Conservation (phyloP, 2,888 invertebrate genomes). For the Andrena bicolor region DNA sequence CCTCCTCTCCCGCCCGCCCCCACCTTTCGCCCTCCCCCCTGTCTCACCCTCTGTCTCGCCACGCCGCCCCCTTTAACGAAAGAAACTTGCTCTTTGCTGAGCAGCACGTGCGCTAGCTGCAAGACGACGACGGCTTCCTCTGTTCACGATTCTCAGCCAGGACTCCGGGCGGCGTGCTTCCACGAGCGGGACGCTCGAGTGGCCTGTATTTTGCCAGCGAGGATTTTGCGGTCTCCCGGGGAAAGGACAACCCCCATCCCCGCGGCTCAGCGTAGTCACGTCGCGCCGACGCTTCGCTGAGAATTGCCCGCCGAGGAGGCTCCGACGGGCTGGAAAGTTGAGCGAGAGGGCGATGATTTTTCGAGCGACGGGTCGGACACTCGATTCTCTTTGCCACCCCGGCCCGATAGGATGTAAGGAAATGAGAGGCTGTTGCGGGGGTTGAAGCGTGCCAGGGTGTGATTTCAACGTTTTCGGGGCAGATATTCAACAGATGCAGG, state of each 20-base stretch:
- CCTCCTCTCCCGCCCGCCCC: slow-evolving; percentile 44
- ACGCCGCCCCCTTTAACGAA: slow-evolving; percentile 65
- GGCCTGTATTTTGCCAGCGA: slow-evolving; percentile 54
- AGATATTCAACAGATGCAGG: too few species aligned
- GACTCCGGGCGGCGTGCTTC: slow-evolving; percentile 49
- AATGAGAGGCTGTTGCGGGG: neutral
- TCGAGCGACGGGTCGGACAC: neutral
- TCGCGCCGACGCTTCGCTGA: slow-evolving; percentile 37
- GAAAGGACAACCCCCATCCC: slow-evolving; percentile 31
- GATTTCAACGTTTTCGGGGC: too few species aligned
- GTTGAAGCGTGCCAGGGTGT: too few species aligned
- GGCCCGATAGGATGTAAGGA: neutral
- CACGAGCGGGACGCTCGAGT: slow-evolving; percentile 60
- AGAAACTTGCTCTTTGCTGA: slow-evolving; percentile 67
- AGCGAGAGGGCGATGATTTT: slow-evolving; percentile 21
- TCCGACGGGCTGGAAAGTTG: slow-evolving; percentile 41
- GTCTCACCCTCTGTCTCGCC: slow-evolving; percentile 5
- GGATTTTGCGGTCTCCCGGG: slow-evolving; percentile 58
- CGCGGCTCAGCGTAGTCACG: slow-evolving; percentile 33
- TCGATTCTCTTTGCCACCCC: neutral
- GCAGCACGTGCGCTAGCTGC: slow-evolving; percentile 60
- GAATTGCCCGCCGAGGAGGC: slow-evolving; percentile 31
- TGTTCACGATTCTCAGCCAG: slow-evolving; percentile 60
- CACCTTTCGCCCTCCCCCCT: slow-evolving; percentile 1
- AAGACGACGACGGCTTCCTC: slow-evolving; percentile 38